Percentiles rank a stretch among this genome's conserved stretches.
Evolutionary conservation across 2,113 vertebrate genomes (phyloP).

Genomic region (Typhlomys cinereus): DNA sequence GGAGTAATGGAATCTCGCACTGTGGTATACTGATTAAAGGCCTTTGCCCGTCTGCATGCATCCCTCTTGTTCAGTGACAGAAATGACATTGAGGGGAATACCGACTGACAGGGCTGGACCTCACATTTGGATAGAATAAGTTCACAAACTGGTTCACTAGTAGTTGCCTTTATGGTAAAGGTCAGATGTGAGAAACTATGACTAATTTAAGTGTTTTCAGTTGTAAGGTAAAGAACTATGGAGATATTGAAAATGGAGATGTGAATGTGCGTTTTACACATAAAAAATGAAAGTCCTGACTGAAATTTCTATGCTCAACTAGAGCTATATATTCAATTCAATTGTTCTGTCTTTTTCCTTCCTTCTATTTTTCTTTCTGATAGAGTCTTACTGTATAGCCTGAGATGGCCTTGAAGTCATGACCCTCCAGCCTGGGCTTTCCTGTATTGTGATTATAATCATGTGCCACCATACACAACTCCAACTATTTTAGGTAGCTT

Average conservation of each 20-base stretch:
- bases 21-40: not conserved
- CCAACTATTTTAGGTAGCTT: not conserved
- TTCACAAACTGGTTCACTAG: not conserved
- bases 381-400: not conserved
- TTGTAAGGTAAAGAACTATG: not conserved
- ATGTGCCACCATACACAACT: not conserved
- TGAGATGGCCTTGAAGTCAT: not conserved
- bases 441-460: not conserved
- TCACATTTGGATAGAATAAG: not conserved
- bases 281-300: not conserved
- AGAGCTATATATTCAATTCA: not conserved
- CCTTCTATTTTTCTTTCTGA: not conserved
- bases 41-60: fast-evolving
- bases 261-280: not conserved
- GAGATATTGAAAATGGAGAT: not conserved
- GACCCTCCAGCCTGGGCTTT: not conserved
- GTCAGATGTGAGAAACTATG: not conserved
- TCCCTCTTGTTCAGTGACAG: not conserved
- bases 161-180: not conserved
- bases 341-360: not conserved
- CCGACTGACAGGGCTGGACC: not conserved
- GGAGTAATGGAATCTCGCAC: not conserved
- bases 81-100: not conserved
- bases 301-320: not conserved
- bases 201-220: not conserved